Conservation (phyloP, 1,140 invertebrate species). For the Sminthurides bifidus region DNA sequence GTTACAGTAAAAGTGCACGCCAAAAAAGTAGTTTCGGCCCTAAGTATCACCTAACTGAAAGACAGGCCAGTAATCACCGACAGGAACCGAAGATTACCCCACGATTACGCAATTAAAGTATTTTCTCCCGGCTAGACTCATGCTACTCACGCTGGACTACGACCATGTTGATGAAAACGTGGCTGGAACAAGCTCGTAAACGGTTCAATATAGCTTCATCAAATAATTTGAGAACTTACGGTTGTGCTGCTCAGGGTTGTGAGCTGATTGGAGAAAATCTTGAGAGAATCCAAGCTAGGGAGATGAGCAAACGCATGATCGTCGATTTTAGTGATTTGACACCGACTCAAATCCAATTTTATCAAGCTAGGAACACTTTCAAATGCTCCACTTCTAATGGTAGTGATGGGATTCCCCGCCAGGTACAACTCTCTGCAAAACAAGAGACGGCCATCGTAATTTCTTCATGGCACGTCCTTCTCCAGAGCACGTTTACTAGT, state of each 20-base stretch:
- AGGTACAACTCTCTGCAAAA: slow-evolving; percentile 52
- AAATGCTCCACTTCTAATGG: slow-evolving; percentile 63
- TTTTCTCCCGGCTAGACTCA: not conserved
- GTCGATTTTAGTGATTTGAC: slow-evolving; percentile 61
- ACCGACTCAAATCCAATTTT: slow-evolving; percentile 70
- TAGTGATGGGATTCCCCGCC: slow-evolving; percentile 65
- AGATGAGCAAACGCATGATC: slow-evolving; percentile 64
- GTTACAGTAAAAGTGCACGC: too few relatives aligned
- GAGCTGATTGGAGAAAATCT: slow-evolving; percentile 67
- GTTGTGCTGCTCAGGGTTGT: slow-evolving; percentile 44
- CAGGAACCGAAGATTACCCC: too few relatives aligned
- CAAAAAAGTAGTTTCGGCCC: too few relatives aligned
- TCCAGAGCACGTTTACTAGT: not conserved
- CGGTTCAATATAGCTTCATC: too few relatives aligned
- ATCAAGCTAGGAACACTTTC: slow-evolving; percentile 58
- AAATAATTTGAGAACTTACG: slow-evolving; percentile 23
- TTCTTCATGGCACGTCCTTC: not conserved
- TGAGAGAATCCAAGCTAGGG: slow-evolving; percentile 62
- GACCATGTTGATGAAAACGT: too few relatives aligned
- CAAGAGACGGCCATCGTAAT: not conserved
- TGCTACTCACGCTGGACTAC: too few relatives aligned
- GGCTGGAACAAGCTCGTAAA: too few relatives aligned
- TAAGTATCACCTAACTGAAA: too few relatives aligned
- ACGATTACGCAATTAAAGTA: too few relatives aligned
- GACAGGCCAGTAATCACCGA: too few relatives aligned